phyloP scores from a whole-genome alignment of 2,113 vertebrate species.

The Malaclemys terrapin region DNA sequence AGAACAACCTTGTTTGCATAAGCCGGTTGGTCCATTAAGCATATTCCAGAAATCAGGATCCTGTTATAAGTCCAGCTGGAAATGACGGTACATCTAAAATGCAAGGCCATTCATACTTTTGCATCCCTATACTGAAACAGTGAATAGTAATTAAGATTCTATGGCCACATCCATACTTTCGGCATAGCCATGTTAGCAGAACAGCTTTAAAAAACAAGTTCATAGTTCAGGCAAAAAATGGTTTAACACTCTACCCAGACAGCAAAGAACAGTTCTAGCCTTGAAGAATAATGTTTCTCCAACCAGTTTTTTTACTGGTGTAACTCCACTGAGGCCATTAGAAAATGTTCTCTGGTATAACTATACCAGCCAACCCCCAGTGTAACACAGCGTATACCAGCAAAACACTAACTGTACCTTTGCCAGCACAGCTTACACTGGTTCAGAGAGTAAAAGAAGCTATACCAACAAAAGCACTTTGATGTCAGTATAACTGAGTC shows the following conservation, averaged over 20 bases:
- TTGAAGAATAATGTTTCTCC: background rate
- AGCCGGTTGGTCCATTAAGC: background rate
- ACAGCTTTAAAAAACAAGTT: background rate
- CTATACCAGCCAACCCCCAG: background rate
- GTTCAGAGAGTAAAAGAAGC: background rate
- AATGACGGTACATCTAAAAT: background rate
- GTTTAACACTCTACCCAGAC: background rate
- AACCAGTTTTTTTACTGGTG: background rate
- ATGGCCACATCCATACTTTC: background rate
- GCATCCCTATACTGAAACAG: background rate
- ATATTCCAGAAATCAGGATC: background rate
- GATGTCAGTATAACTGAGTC: background rate
- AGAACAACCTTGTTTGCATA: background rate
- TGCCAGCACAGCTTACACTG: background rate
- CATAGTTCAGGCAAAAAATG: background rate
- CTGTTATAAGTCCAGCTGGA: background rate
- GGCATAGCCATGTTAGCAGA: background rate
- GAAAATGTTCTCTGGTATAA: rapidly evolving
- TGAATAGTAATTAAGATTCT: background rate
- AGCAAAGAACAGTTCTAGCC: background rate
- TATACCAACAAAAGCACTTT: background rate
- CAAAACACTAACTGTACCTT: background rate
- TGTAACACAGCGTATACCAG: background rate
- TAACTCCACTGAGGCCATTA: rapidly evolving
- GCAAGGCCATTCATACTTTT: background rate